phyloP scores from a whole-genome alignment of 2,113 vertebrate species.

The Cyphomyrus plagiostoma region DNA sequence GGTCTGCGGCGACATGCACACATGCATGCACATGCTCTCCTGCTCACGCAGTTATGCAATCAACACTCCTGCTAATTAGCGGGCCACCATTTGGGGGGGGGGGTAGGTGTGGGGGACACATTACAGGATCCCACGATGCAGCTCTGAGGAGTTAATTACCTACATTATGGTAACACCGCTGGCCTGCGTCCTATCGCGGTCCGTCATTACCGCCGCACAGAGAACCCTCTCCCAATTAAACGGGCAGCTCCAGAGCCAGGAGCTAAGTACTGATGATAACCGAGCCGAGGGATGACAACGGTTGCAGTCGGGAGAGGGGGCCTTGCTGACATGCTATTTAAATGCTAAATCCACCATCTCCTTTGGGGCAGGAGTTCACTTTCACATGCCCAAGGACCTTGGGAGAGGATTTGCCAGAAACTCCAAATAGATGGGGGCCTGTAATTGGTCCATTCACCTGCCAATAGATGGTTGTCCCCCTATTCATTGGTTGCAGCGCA shows the following conservation, averaged over 20 bases:
- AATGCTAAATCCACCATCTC: not conserved
- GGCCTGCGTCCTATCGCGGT: not conserved
- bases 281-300: not conserved
- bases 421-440: not conserved
- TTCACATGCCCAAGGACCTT: not conserved
- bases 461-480: not conserved
- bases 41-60: not conserved
- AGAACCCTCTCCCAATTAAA: constrained; percentile 1
- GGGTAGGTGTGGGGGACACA: too few species aligned
- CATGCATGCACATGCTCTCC: not conserved
- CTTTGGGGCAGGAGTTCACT: not conserved
- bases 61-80: not conserved
- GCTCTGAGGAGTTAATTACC: constrained; percentile 15
- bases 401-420: not conserved
- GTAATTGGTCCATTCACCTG: not conserved
- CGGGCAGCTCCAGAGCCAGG: not conserved
- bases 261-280: not conserved
- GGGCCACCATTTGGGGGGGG: not conserved
- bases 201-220: not conserved
- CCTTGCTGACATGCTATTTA: not conserved
- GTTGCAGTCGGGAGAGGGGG: not conserved
- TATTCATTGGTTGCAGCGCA: not conserved
- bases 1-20: not conserved
- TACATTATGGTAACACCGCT: constrained; percentile 5
- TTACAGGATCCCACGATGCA: not conserved